Evolutionary conservation across 2,797 vertebrate genomes (phyloP).

Genomic region (Peromyscus eremicus): DNA sequence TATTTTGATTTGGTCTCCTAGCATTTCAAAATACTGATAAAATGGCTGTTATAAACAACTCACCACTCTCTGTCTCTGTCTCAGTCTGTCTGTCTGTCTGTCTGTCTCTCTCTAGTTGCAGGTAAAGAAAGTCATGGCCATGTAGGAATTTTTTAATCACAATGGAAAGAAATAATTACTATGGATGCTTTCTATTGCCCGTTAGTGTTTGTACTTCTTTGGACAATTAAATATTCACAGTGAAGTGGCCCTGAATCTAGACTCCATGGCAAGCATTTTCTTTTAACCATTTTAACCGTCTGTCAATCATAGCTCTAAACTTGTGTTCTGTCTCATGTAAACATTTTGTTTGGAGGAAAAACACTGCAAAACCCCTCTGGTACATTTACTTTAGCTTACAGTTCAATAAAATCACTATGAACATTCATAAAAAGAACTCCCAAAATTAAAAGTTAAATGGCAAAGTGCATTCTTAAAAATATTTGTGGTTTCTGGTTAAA

Average conservation of each 20-base stretch:
- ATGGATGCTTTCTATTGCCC: constrained; percentile 25
- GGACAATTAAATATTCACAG: constrained; percentile 66
- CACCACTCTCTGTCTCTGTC: neutral
- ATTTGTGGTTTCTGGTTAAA: constrained; percentile 87
- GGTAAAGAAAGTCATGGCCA: constrained; percentile 52
- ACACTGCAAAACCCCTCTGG: constrained; percentile 40
- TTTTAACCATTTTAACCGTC: constrained; percentile 67
- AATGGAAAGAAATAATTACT: constrained; percentile 78
- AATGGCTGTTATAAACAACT: constrained; percentile 75
- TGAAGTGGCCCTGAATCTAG: constrained; percentile 63
- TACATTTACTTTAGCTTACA: constrained; percentile 75
- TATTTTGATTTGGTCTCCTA: constrained; percentile 72
- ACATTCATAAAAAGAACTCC: constrained; percentile 79
- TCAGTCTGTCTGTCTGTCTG: no score
- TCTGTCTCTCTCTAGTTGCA: constrained; percentile 9
- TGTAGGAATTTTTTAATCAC: constrained; percentile 74
- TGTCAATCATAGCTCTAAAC: constrained; percentile 60
- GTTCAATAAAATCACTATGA: constrained; percentile 79
- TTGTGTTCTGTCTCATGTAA: constrained; percentile 47
- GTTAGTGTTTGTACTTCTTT: constrained; percentile 68
- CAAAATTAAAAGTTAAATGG: constrained; percentile 83
- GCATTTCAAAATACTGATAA: constrained; percentile 73
- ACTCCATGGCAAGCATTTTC: constrained; percentile 58
- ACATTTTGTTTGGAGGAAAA: constrained; percentile 53
- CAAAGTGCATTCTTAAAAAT: constrained; percentile 85